These are phyloP conservation scores for Neodiprion pinetum DNA, from an alignment of 1,140 invertebrate species.

Conservation along the genomic window DNA sequence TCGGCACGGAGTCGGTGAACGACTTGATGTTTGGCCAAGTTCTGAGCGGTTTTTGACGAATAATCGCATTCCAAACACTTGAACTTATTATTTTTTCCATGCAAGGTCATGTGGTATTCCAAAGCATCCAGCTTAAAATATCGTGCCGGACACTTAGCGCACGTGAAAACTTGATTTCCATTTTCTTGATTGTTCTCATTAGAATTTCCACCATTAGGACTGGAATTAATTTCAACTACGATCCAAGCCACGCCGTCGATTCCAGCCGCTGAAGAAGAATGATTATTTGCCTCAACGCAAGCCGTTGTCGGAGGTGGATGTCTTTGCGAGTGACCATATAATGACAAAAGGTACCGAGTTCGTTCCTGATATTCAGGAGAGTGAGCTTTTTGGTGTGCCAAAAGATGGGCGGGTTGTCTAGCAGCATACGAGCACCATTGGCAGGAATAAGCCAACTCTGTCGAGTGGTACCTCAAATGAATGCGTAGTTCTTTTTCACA, in stretches of 20 bases:
- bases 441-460: conserved; percentile 71
- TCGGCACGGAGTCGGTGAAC: conserved; percentile 63
- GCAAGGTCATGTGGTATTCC: conserved; percentile 76
- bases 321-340: conserved; percentile 68
- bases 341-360: conserved; percentile 73
- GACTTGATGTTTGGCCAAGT: conserved; percentile 77
- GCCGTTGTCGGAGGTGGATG: conserved; percentile 71
- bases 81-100: conserved; percentile 72
- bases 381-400: conserved; percentile 81
- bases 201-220: conserved; percentile 10
- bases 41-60: conserved; percentile 78
- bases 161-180: conserved; percentile 60
- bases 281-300: conserved; percentile 52
- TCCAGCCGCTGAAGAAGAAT: conserved; percentile 25
- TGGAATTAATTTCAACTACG: conserved; percentile 42
- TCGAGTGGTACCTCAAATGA: conserved; percentile 74
- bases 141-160: conserved; percentile 73
- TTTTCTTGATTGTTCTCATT: conserved; percentile 12
- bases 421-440: conserved; percentile 82
- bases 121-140: conserved; percentile 75
- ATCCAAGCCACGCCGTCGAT: conserved; percentile 46
- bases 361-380: conserved; percentile 82
- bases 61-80: conserved; percentile 87
- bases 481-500: conserved; percentile 72
- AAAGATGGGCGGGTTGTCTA: conserved; percentile 71